Base-by-base conservation (phyloP, 2,888 invertebrate genomes). In the Camponotus fellah region DNA sequence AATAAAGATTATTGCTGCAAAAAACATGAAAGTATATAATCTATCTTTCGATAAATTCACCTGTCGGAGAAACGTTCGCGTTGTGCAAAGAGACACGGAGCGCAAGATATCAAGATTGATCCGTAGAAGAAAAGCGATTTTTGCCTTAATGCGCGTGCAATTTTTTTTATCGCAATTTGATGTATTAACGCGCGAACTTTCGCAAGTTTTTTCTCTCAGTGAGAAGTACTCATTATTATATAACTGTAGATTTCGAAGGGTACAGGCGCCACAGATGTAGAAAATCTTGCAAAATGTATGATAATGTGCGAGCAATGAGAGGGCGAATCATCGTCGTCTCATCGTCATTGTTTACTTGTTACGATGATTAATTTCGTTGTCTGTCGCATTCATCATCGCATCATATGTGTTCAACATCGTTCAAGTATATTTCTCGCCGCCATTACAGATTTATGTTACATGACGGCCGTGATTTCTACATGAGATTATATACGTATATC, bases 171-270 rank as follows among this genome's bases (percentile, higher is more conserved):
- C 71, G 58, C 58, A 12, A 14, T 43, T 46, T 46, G 8, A 72
- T 46, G 17, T 43, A n/a, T n/a, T 37, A 17, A 58, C 62, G 49
- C 66, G 9, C 10, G 21, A 60, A 49, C 8, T 53, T 46, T 62
- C 65, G 37, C 75, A 34, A 65, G 26, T 26, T 26, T 43, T 74
- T 84, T 88, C 86, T 84, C 87, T 88, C 87, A 83, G 87, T 81
- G 60, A 77, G 68, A 68, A 53, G 49, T n/a, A 49, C 49, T 26
- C 26, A 26, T 26, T 26, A 14, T 26, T 34, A 21, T n/a, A 17
- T 6, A 26, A 26, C 72, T 53, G 34, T 75, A 75, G 21, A 80
- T 77, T 53, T 26, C 21, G 40, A 37, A 46, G 71, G 79, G 12
- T 14, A 14, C 62, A 62, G 40, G 58, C 34, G 62, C 75, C 37